These are phyloP conservation scores for Amazona guildingii DNA, from an alignment of 2,113 vertebrate species.

Conservation along the genomic window DNA sequence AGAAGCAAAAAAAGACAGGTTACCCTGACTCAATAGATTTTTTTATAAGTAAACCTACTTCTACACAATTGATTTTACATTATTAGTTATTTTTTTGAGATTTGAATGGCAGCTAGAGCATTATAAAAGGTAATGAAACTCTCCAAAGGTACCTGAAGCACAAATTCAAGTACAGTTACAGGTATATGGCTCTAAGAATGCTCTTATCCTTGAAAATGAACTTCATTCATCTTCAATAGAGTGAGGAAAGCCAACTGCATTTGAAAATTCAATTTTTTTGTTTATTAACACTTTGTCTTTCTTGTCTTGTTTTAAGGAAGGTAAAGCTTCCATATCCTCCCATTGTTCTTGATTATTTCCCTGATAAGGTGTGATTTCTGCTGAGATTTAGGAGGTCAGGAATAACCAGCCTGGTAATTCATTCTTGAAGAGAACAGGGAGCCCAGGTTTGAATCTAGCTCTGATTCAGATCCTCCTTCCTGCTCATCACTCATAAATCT, in stretches of 20 bases:
- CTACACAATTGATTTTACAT: conserved; percentile 23
- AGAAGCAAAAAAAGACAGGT: neutral
- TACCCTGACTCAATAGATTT: neutral
- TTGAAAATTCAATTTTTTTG: neutral
- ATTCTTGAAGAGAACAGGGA: neutral
- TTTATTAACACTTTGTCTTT: conserved; percentile 31
- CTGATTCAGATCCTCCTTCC: neutral
- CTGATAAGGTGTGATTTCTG: neutral
- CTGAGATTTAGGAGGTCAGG: neutral
- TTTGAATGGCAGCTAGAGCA: conserved; percentile 34
- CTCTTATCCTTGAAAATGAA: neutral
- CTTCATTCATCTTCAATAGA: neutral
- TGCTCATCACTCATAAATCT: neutral
- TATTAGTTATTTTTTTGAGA: conserved; percentile 41
- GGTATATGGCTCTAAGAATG: neutral
- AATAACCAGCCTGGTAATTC: neutral
- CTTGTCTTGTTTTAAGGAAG: neutral
- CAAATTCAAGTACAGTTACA: neutral
- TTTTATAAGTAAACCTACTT: conserved; percentile 15
- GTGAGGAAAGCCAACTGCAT: neutral
- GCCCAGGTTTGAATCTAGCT: neutral
- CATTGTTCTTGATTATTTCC: neutral
- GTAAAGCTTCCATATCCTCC: neutral
- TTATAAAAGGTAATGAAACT: conserved; percentile 18
- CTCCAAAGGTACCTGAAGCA: neutral